Evolutionary conservation across 2,113 vertebrate genomes (phyloP), one percentile per base, ranked within the genome.

Genomic region (Neolamprologus tretocephalus): DNA sequence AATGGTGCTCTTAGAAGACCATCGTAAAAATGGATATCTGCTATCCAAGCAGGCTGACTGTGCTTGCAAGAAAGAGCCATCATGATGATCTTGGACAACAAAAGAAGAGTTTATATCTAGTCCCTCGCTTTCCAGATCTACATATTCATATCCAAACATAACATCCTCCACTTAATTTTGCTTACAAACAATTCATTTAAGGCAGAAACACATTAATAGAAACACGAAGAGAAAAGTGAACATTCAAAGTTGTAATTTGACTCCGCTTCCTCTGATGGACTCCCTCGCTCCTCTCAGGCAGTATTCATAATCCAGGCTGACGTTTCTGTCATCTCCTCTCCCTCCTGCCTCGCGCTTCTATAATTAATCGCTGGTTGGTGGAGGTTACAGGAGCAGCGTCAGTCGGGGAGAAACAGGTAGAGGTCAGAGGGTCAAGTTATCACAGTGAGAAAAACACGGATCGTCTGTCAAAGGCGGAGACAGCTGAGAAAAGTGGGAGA

Each of bases 361-460:
- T 90, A 90, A 90, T 90, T 92, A 90, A 87, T 86, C 10, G 4
- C 54, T 42, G 28, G 66, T 37, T 21, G 42, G 73, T 9, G 80
- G 57, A 63, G 80, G 80, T 80, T 23, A 75, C 58, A 11, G 85
- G 42, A 61, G 87, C 81, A 58, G 82, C 71, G 13, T 78, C 81
- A 78, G 81, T 42, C 23, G 11, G 61, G 84, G 54, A 83, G 73
- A 54, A 81, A 81, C 88, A 87, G 88, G 88, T 68, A 80, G 33
- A 86, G 78, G 91, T 63, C 68, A 9, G 9, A 2, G 45, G 88
- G 83, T 55, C 83, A 73, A 86, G 58, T 81, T 81, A 87, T 81
- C 88, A 83, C 42, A n/a, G 83, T 17, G 86, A 88, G 83, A 47
- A 82, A 90, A 92, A 92, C 86, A 9, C 2, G 14, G 45, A 84